A percentile compares a stretch with the other conserved stretches of the same genome.
phyloP scores from a whole-genome alignment of 2,113 vertebrate species.

The Cettia cetti region DNA sequence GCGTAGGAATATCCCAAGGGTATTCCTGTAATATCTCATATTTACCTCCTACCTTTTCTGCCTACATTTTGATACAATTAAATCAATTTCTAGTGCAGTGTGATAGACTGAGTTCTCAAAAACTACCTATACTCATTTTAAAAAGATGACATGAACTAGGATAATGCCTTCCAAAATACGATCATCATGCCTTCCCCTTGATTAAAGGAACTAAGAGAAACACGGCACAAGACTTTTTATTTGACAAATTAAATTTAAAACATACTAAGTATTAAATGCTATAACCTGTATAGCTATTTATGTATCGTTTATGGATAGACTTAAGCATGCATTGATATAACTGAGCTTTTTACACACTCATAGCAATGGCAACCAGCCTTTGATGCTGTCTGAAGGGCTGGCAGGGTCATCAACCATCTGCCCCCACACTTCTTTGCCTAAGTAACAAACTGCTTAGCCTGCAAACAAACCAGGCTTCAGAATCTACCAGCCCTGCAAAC shows the following conservation, averaged over 20 bases:
- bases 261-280: background rate
- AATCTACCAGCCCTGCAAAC: background rate
- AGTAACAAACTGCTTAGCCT: background rate
- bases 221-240: background rate
- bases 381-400: background rate
- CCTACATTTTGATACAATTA: background rate
- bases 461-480: background rate
- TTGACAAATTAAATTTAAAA: background rate
- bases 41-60: conserved; percentile 9
- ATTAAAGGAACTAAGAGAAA: background rate
- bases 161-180: background rate
- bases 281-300: background rate
- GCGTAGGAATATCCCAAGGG: background rate
- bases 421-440: background rate
- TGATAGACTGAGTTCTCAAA: background rate
- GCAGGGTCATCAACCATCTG: background rate
- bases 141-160: background rate
- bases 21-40: background rate
- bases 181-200: background rate
- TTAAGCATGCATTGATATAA: background rate
- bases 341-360: background rate
- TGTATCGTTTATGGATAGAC: background rate
- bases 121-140: background rate
- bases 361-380: background rate
- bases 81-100: background rate